Percentiles rank a stretch among this genome's conserved stretches.
Evolutionary conservation across 2,797 vertebrate genomes (phyloP).

Genomic region (Manis crassicaudata): DNA sequence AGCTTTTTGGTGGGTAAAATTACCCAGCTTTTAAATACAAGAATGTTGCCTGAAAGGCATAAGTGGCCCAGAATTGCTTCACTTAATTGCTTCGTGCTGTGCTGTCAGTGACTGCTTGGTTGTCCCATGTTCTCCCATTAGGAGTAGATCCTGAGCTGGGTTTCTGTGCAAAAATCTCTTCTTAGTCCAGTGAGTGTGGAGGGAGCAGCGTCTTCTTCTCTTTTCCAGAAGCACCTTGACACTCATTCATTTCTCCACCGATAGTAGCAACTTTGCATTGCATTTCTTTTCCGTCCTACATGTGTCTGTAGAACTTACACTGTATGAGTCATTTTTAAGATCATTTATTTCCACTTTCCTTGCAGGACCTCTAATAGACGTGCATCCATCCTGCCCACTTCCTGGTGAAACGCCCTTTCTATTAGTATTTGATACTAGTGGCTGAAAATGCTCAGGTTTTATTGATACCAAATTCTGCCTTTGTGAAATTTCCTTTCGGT

Average conservation of each 20-base stretch:
- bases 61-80: accelerated
- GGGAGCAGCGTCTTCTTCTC: not conserved
- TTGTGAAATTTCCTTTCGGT: not conserved
- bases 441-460: no score
- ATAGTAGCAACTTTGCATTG: accelerated
- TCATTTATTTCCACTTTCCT: not conserved
- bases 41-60: not conserved
- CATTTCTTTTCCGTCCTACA: accelerated
- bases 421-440: accelerated
- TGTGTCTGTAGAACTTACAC: not conserved
- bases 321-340: not conserved
- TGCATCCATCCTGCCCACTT: not conserved
- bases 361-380: accelerated
- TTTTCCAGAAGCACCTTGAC: not conserved
- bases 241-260: not conserved
- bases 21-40: not conserved
- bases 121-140: not conserved
- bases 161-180: not conserved
- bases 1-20: not conserved
- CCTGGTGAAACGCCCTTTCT: not conserved
- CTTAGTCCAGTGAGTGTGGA: not conserved
- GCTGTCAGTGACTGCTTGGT: accelerated
- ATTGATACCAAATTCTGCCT: not conserved
- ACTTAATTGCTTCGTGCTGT: not conserved
- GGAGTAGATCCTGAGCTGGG: accelerated